Conservation (phyloP, 2,113 vertebrate species). For the Tupaia tana region DNA sequence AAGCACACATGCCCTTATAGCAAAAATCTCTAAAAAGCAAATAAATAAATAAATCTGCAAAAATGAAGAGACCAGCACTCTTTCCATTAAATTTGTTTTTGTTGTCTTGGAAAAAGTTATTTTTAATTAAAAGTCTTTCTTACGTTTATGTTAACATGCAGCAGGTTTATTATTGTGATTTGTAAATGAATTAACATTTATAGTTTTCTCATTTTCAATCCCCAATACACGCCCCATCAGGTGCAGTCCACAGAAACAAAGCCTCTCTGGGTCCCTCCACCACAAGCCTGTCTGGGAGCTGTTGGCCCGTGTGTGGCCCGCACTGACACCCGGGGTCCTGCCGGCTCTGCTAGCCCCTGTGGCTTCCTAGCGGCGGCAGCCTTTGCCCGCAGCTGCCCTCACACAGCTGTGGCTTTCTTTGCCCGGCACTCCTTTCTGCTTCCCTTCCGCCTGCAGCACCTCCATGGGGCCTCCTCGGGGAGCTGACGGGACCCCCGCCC, state of each 20-base stretch:
- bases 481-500: too few relatives aligned
- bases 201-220: background rate
- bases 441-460: background rate
- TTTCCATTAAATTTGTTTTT: background rate
- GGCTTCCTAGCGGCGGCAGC: too few relatives aligned
- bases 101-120: background rate
- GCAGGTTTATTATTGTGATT: background rate
- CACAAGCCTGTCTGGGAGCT: too few relatives aligned
- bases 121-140: background rate
- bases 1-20: too few relatives aligned
- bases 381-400: background rate
- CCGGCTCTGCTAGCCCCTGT: too few relatives aligned
- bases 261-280: background rate
- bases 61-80: background rate
- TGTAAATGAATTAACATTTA: background rate
- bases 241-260: background rate
- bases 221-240: background rate
- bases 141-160: background rate
- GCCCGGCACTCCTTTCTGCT: background rate
- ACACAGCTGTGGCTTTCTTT: background rate
- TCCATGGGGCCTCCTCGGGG: background rate
- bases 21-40: too few relatives aligned
- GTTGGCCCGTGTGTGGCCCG: too few relatives aligned
- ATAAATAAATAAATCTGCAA: background rate
- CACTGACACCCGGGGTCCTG: background rate